Conservation (phyloP, 1,140 invertebrate species). For the Melipona quadrifasciata region DNA sequence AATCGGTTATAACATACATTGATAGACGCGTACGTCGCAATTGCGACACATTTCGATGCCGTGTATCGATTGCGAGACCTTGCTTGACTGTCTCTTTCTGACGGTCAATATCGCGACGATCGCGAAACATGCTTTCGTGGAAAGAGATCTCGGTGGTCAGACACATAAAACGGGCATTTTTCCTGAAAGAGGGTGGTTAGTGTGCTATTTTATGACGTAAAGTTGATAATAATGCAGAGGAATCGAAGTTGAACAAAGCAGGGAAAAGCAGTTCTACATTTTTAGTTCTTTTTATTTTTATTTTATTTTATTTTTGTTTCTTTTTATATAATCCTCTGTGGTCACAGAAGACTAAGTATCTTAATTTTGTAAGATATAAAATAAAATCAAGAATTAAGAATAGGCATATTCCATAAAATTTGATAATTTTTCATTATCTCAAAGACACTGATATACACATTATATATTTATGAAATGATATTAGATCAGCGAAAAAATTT, state of each 20-base stretch:
- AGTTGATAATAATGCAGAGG: background rate
- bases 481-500: background rate
- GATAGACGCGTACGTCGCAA: constrained; percentile 27
- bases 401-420: background rate
- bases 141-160: constrained; percentile 19
- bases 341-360: background rate
- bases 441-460: background rate
- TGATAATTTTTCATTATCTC: background rate
- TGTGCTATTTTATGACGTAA: background rate
- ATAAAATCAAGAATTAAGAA: background rate
- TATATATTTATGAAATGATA: background rate
- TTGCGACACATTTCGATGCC: constrained; percentile 49
- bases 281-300: too few species aligned
- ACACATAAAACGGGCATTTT: constrained; percentile 14
- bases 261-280: background rate
- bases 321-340: background rate
- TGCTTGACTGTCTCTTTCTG: constrained; percentile 38
- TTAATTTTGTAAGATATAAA: background rate
- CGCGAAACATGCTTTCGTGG: constrained; percentile 4
- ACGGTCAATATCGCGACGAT: constrained; percentile 47
- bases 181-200: too few species aligned
- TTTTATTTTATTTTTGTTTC: background rate
- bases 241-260: background rate
- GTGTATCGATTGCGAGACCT: constrained; percentile 58
- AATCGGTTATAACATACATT: constrained; percentile 5